Evolutionary conservation across 2,797 vertebrate genomes (phyloP).

Genomic region (Acipenser transmontanus): DNA sequence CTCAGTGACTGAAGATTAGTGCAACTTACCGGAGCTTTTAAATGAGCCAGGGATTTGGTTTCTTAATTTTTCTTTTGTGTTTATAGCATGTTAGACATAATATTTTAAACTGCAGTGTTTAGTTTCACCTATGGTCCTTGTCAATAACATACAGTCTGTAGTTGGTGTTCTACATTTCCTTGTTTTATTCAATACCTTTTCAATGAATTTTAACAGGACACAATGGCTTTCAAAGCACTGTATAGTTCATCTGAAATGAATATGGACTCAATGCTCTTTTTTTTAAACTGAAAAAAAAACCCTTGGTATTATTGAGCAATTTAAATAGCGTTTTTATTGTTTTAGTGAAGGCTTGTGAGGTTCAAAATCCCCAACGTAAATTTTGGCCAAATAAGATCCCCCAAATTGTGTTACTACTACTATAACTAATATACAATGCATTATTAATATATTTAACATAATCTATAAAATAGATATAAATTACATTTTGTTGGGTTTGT

Average conservation of each 20-base stretch:
- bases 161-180: neutral
- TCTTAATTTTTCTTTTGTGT: slow-evolving; percentile 54
- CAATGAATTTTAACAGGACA: neutral
- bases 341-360: too few relatives aligned
- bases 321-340: too few relatives aligned
- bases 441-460: neutral
- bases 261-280: neutral
- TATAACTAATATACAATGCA: too few relatives aligned
- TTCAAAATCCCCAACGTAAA: neutral
- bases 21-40: slow-evolving; percentile 31
- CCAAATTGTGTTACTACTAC: too few relatives aligned
- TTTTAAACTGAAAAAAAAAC: neutral
- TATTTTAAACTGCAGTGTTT: slow-evolving; percentile 60
- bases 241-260: neutral
- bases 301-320: too few relatives aligned
- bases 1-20: slow-evolving; percentile 50
- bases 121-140: slow-evolving; percentile 41
- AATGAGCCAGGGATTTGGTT: slow-evolving; percentile 51
- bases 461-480: neutral
- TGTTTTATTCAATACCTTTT: neutral
- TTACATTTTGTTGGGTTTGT: slow-evolving; percentile 34
- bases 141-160: slow-evolving; percentile 28
- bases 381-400: neutral
- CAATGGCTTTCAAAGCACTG: neutral
- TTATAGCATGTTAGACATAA: slow-evolving; percentile 50